A percentile compares a stretch with the other conserved stretches of the same genome.
These are phyloP conservation scores for Ostrea edulis DNA, from an alignment of 1,140 invertebrate species.

Conservation along the genomic window DNA sequence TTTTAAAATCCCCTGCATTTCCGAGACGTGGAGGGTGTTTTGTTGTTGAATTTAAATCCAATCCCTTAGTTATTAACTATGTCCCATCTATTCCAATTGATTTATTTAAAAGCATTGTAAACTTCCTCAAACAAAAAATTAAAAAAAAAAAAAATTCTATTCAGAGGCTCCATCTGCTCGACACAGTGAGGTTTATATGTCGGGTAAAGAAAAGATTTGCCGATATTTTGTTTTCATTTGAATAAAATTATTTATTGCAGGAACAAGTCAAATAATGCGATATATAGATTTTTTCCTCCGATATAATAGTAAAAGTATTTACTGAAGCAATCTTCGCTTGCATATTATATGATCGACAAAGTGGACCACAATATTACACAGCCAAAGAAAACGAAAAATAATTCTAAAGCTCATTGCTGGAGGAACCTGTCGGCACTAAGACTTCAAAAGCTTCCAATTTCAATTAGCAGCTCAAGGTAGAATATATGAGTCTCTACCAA, in stretches of 20 bases:
- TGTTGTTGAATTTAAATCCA: slow-evolving; percentile 5
- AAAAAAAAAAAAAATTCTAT: not conserved
- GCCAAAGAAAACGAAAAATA: not conserved
- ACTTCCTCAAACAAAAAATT: slow-evolving; percentile 22
- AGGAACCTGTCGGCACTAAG: not conserved
- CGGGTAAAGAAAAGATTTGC: not conserved
- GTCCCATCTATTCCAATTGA: slow-evolving; percentile 27
- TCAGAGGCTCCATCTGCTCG: not conserved
- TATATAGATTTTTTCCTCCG: slow-evolving; percentile 13
- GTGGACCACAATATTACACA: slow-evolving; percentile 10
- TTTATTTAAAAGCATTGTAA: slow-evolving; percentile 24
- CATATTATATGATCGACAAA: not conserved
- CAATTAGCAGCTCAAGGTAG: not conserved
- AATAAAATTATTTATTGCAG: not conserved
- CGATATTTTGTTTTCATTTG: slow-evolving; percentile 5
- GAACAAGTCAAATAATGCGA: not conserved
- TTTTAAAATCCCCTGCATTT: not conserved
- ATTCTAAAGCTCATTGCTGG: not conserved
- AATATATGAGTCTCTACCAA: not conserved
- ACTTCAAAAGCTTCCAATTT: slow-evolving; percentile 23
- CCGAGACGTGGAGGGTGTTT: not conserved
- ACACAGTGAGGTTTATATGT: not conserved
- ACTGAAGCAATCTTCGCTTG: not conserved
- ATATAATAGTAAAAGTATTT: not conserved
- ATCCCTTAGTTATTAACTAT: not conserved